Base-by-base conservation (phyloP, 2,113 vertebrate species). In the Rhizomys pruinosus region DNA sequence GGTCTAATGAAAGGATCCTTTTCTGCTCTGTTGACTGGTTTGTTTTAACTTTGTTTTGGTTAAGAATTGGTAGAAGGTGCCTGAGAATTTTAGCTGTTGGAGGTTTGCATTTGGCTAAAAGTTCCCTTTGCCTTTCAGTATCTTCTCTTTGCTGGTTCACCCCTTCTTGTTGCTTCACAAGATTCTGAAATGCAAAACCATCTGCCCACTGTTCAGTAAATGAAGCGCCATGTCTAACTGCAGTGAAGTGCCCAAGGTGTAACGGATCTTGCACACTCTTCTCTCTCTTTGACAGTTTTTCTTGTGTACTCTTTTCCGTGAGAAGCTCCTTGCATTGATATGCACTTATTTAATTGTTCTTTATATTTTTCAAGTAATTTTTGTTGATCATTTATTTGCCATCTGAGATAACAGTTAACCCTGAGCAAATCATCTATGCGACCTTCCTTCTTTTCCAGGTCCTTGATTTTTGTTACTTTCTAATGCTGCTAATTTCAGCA, bases 311-410 rank as follows among this genome's bases (percentile, higher is more conserved):
- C 99, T 99, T 99, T 98, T 99, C 99, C 98, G 99, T 99, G n/a
- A 99, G 98, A 97, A 99, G 98, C 96, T 99, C 99, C 98, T 99
- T 99, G 98, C 99, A 99, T 99, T 92, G 99, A 99, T 98, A 99
- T 99, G 97, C 99, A 99, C 97, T 99, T 99, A 98, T 99, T 99
- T 98, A 99, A 99, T 93, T 99, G 99, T 98, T 99, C 99, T 97
- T 99, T 99, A 94, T 99, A 99, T 98, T 99, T 99, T 99, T 99
- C 99, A 99, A 99, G 99, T 99, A 99, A 98, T 98, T 99, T 99
- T 98, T 99, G 99, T 98, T 99, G 99, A 98, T 99, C 99, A 92
- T 99, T 99, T 99, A 99, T 99, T 98, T 99, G 99, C 98, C 99
- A 98, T 98, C 99, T 99, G 98, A 99, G 99, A 99, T 99, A 99